phyloP scores from a whole-genome alignment of 2,113 vertebrate genomes.

The Cyprinus carpio region DNA sequence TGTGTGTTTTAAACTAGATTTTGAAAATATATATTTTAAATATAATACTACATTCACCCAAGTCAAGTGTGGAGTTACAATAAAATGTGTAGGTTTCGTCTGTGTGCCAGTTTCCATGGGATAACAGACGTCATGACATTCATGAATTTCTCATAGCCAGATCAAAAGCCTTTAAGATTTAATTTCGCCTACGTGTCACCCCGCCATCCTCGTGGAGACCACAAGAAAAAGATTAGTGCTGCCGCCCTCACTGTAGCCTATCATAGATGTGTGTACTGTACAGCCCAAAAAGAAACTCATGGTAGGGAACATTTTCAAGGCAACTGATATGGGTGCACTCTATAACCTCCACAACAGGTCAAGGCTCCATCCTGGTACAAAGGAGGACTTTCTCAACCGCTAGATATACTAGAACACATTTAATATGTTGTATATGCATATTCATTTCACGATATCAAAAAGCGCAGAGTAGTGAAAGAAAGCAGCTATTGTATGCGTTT shows the following conservation, averaged over 20 bases:
- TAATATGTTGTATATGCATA: neutral
- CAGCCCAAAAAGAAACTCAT: conserved; percentile 3
- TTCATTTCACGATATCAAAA: neutral
- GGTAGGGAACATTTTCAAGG: conserved; percentile 40
- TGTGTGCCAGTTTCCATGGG: neutral
- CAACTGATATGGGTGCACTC: conserved; percentile 19
- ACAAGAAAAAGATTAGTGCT: conserved; percentile 72
- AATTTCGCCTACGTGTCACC: conserved; percentile 37
- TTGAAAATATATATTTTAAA: neutral
- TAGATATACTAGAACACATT: conserved; percentile 1
- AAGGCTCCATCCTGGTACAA: neutral
- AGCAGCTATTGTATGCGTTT: conserved; percentile 35
- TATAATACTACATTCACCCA: neutral
- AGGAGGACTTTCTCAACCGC: neutral
- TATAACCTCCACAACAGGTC: neutral
- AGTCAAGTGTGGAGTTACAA: neutral
- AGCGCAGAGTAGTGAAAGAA: conserved; percentile 28
- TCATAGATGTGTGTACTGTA: conserved; percentile 19
- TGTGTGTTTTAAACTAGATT: neutral
- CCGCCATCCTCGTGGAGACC: conserved; percentile 66
- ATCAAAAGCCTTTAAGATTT: conserved; percentile 39
- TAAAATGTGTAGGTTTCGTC: neutral
- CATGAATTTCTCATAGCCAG: conserved; percentile 44
- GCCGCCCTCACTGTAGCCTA: conserved; percentile 38
- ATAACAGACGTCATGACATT: conserved; percentile 7